Conservation (phyloP, 2,888 invertebrate species). For the Plusia festucae region DNA sequence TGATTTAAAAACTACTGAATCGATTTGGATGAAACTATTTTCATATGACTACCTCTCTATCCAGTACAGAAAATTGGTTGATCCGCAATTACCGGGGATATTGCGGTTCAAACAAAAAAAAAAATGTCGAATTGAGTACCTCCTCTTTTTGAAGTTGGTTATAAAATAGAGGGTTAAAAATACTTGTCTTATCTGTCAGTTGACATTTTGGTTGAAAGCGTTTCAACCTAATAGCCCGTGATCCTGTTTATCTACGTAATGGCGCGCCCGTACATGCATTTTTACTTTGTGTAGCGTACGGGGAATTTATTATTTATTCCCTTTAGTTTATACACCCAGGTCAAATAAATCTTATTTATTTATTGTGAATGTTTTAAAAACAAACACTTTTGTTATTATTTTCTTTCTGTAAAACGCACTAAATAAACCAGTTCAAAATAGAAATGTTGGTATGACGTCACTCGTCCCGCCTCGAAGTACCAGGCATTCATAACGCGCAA, state of each 20-base stretch:
- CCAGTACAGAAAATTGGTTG: too few species aligned
- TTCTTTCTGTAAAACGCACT: too few species aligned
- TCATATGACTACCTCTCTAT: too few species aligned
- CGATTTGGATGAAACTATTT: too few species aligned
- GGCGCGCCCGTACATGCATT: constrained; percentile 58
- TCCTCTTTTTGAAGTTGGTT: too few species aligned
- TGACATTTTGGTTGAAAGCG: constrained; percentile 52
- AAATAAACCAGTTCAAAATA: too few species aligned
- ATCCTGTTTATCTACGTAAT: constrained; percentile 58
- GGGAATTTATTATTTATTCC: constrained; percentile 49
- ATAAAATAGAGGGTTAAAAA: constrained; percentile 14
- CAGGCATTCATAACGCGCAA: constrained; percentile 66
- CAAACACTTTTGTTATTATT: too few species aligned
- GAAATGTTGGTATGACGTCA: constrained; percentile 66
- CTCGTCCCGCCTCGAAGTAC: constrained; percentile 63
- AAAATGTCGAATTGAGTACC: too few species aligned
- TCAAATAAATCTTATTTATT: not conserved
- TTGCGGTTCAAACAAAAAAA: too few species aligned
- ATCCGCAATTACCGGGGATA: too few species aligned
- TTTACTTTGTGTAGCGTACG: constrained; percentile 51
- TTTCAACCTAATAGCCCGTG: constrained; percentile 50
- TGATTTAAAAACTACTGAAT: too few species aligned
- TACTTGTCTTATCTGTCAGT: constrained; percentile 31
- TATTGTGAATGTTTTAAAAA: constrained; percentile 7
- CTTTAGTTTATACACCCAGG: constrained; percentile 15